Percentiles rank a stretch among this genome's conserved stretches.
phyloP scores from a whole-genome alignment of 2,888 invertebrate genomes.

The Torymus auratus region DNA sequence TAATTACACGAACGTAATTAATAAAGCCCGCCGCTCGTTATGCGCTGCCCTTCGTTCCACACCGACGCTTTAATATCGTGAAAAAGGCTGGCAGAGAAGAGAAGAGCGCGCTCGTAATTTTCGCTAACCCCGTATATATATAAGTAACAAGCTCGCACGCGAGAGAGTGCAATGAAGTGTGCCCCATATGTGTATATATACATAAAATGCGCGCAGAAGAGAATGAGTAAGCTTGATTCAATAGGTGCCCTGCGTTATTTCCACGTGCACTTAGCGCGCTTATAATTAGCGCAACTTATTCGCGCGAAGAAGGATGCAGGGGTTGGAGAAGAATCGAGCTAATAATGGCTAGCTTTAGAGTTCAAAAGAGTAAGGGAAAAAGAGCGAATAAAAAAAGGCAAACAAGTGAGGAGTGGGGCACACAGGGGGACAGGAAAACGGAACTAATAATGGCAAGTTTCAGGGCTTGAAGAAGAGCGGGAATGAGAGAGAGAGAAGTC shows the following conservation, averaged over 20 bases:
- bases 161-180: not conserved
- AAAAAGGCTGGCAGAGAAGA: not conserved
- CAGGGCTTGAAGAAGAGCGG: not conserved
- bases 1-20: constrained; percentile 61
- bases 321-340: too few species aligned
- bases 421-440: not conserved
- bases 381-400: too few species aligned
- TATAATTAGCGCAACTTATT: too few species aligned
- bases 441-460: constrained; percentile 36
- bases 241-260: too few species aligned
- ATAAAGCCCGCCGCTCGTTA: constrained; percentile 54
- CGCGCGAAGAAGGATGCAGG: too few species aligned
- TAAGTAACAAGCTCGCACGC: not conserved
- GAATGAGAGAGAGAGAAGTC: constrained; percentile 12
- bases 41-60: not conserved
- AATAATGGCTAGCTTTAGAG: too few species aligned
- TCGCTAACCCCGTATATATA: not conserved
- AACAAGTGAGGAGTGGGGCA: too few species aligned
- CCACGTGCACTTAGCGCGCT: too few species aligned
- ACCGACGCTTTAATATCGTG: constrained; percentile 32
- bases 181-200: not conserved
- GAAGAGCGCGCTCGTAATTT: constrained; percentile 31
- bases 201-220: too few species aligned
- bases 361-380: not conserved
- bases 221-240: too few species aligned